Conservation (phyloP, 1,140 invertebrate genomes). For the Tetranychus cinnabarinus region DNA sequence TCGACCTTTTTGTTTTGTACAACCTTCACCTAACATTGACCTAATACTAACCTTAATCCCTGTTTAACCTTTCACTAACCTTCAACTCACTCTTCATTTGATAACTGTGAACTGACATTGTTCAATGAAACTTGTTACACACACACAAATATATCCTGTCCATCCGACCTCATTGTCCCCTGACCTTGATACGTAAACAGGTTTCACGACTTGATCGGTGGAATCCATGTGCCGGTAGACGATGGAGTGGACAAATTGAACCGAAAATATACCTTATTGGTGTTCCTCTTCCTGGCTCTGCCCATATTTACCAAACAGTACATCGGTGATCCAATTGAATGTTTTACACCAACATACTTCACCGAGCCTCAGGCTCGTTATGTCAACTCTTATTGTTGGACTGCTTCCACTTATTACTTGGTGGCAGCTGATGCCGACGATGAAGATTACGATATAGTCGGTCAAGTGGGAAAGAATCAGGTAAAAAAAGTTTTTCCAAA, state of each 20-base stretch:
- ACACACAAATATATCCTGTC: no score
- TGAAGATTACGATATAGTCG: constrained; percentile 11
- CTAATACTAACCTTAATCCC: no score
- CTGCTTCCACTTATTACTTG: constrained; percentile 22
- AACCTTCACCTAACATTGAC: no score
- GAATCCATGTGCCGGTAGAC: constrained; percentile 27
- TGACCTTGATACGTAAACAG: background rate
- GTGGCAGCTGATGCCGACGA: constrained; percentile 15
- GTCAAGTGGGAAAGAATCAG: constrained; percentile 5
- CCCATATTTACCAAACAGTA: constrained; percentile 31
- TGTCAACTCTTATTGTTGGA: constrained; percentile 23
- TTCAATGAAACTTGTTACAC: no score
- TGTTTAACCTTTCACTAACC: no score
- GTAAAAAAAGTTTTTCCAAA: background rate
- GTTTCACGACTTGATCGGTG: constrained; percentile 21
- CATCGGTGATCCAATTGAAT: constrained; percentile 29
- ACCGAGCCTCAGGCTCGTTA: constrained; percentile 22
- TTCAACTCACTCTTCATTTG: no score
- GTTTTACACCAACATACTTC: constrained; percentile 24
- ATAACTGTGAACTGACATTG: no score
- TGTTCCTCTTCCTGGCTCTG: constrained; percentile 29
- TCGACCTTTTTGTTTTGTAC: no score
- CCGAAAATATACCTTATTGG: constrained; percentile 28
- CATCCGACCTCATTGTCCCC: no score
- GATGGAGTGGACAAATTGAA: constrained; percentile 30